phyloP scores from a whole-genome alignment of 2,888 invertebrate species.

The Eretmocerus hayati region DNA sequence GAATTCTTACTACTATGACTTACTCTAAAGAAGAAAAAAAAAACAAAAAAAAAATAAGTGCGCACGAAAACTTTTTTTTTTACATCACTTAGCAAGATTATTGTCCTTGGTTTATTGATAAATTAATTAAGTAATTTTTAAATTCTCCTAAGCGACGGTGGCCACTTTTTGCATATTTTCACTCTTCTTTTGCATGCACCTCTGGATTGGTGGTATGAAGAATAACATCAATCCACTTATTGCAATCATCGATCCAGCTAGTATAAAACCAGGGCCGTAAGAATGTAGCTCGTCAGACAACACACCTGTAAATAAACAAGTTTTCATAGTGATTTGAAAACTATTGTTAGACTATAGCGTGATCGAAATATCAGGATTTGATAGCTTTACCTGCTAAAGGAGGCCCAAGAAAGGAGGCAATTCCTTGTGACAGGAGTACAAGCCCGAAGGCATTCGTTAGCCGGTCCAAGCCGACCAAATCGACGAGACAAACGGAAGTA shows the following conservation, averaged over 20 bases:
- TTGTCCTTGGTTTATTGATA: no score
- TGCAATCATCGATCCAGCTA: constrained; percentile 80
- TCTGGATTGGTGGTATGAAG: constrained; percentile 67
- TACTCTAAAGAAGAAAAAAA: no score
- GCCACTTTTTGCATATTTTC: constrained; percentile 18
- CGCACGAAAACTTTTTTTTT: no score
- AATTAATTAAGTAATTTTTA: no score
- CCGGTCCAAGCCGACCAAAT: constrained; percentile 84
- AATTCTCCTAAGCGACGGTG: constrained; percentile 6
- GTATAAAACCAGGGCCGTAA: constrained; percentile 80
- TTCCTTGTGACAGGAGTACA: constrained; percentile 85
- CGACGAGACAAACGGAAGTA: constrained; percentile 91
- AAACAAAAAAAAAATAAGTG: background rate
- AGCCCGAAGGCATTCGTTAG: constrained; percentile 95
- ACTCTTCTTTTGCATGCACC: constrained; percentile 36
- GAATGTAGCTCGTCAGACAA: constrained; percentile 3
- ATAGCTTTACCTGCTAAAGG: constrained; percentile 88
- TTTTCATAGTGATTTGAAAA: background rate
- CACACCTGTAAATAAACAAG: constrained; percentile 4
- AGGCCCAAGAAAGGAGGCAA: constrained; percentile 86
- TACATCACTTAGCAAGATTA: no score
- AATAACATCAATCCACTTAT: constrained; percentile 84
- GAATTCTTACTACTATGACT: no score
- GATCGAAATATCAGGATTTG: no score
- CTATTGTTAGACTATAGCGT: no score